Evolutionary conservation across 1,140 invertebrate species (phyloP).

Genomic region (Drosophila jambulina): DNA sequence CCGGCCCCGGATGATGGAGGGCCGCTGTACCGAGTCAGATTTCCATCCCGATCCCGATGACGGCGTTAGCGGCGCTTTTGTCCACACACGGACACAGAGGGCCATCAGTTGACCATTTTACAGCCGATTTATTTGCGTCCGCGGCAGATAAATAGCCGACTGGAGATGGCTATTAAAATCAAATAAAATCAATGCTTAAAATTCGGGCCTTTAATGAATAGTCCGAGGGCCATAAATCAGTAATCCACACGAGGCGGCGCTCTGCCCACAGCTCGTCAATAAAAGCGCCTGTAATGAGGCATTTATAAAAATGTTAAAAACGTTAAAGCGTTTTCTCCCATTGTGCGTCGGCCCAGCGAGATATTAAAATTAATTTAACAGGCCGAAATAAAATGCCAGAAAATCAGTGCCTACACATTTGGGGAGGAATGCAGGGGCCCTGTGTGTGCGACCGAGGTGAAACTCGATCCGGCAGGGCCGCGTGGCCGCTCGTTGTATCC

Average conservation of each 20-base stretch:
- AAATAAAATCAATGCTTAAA: constrained; percentile 79
- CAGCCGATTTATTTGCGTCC: constrained; percentile 71
- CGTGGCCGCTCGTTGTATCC: constrained; percentile 31
- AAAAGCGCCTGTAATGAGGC: constrained; percentile 74
- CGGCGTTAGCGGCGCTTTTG: constrained; percentile 80
- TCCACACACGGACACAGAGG: constrained; percentile 17
- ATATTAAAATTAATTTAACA: constrained; percentile 76
- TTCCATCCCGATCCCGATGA: constrained; percentile 45
- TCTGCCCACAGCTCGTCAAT: constrained; percentile 68
- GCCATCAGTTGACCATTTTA: constrained; percentile 65
- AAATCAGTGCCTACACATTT: constrained; percentile 38
- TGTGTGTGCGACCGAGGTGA: constrained; percentile 11
- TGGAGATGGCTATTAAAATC: constrained; percentile 69
- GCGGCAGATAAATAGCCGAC: constrained; percentile 59
- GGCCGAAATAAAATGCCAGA: constrained; percentile 17
- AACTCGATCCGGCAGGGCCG: constrained; percentile 21
- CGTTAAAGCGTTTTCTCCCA: constrained; percentile 33
- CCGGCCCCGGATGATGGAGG: constrained; percentile 50
- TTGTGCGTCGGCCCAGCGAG: constrained; percentile 28
- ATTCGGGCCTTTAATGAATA: constrained; percentile 72
- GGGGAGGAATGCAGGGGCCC: too few relatives aligned
- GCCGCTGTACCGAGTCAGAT: constrained; percentile 6
- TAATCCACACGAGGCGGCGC: constrained; percentile 59
- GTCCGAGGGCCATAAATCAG: constrained; percentile 72
- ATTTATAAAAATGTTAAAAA: constrained; percentile 79